A percentile compares a stretch with the other conserved stretches of the same genome.
phyloP scores from a whole-genome alignment of 2,113 vertebrate species.

The Pionites leucogaster region DNA sequence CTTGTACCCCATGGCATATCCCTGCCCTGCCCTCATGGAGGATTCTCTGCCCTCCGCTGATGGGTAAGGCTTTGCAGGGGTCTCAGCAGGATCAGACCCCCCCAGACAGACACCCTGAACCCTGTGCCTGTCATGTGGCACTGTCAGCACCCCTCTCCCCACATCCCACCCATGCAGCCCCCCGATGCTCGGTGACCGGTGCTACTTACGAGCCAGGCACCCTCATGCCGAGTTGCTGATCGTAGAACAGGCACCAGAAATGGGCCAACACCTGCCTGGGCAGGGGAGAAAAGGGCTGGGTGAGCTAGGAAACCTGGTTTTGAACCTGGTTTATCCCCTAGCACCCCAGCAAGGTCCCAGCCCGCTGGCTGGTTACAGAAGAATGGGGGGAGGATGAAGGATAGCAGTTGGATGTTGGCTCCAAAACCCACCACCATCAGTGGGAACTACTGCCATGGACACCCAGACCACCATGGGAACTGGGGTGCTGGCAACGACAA shows the following conservation, averaged over 20 bases:
- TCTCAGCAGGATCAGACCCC: not conserved
- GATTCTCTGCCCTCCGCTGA: not conserved
- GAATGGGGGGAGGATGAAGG: no score
- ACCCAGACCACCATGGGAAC: no score
- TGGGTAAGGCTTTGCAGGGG: not conserved
- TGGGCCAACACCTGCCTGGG: not conserved
- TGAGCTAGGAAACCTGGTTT: not conserved
- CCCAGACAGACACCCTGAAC: not conserved
- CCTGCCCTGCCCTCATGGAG: not conserved
- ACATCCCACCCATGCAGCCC: fast-evolving
- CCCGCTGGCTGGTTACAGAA: no score
- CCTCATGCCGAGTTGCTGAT: slow-evolving; percentile 68
- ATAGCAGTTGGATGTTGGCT: no score
- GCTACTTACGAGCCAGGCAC: slow-evolving; percentile 81
- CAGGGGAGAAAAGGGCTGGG: not conserved
- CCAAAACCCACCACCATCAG: no score
- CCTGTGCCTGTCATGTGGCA: no score
- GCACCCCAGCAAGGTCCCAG: not conserved
- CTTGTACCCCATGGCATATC: not conserved
- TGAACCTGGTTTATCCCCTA: not conserved
- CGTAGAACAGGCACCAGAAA: not conserved
- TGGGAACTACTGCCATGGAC: no score
- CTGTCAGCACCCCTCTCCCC: not conserved
- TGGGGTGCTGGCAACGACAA: not conserved
- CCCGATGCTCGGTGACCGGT: fast-evolving